Conservation (phyloP, 1,140 invertebrate species). For the Zaprionus inermis region DNA sequence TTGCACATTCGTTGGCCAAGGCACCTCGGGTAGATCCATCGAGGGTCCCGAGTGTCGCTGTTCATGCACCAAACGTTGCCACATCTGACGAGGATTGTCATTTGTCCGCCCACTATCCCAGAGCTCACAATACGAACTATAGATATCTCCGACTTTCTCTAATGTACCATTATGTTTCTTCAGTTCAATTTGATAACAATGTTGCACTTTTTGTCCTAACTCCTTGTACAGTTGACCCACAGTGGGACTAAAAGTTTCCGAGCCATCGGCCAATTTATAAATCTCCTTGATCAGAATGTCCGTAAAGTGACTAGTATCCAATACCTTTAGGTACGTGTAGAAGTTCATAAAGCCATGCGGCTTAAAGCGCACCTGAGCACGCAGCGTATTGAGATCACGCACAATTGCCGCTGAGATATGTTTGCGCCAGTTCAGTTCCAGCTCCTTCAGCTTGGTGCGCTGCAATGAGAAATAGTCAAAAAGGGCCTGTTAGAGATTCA, state of each 20-base stretch:
- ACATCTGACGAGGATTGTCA: constrained; percentile 89
- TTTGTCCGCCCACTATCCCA: constrained; percentile 85
- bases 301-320: constrained; percentile 88
- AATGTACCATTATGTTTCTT: constrained; percentile 88
- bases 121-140: constrained; percentile 89
- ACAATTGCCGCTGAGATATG: constrained; percentile 87
- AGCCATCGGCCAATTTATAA: constrained; percentile 88
- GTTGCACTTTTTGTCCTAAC: constrained; percentile 88
- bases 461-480: neutral
- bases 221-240: constrained; percentile 87
- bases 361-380: constrained; percentile 84
- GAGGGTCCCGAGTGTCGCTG: constrained; percentile 86
- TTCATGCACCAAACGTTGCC: constrained; percentile 88
- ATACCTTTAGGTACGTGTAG: constrained; percentile 90
- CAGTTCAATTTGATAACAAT: constrained; percentile 87
- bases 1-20: constrained; percentile 88
- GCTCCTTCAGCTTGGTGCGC: constrained; percentile 86
- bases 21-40: constrained; percentile 86
- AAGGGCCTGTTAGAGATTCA: neutral
- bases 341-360: constrained; percentile 84
- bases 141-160: constrained; percentile 88
- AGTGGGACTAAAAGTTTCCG: constrained; percentile 91
- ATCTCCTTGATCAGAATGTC: constrained; percentile 89
- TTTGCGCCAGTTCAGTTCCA: constrained; percentile 88
- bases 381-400: constrained; percentile 88